phyloP scores from a whole-genome alignment of 2,113 vertebrate genomes.

The Podarcis muralis region DNA sequence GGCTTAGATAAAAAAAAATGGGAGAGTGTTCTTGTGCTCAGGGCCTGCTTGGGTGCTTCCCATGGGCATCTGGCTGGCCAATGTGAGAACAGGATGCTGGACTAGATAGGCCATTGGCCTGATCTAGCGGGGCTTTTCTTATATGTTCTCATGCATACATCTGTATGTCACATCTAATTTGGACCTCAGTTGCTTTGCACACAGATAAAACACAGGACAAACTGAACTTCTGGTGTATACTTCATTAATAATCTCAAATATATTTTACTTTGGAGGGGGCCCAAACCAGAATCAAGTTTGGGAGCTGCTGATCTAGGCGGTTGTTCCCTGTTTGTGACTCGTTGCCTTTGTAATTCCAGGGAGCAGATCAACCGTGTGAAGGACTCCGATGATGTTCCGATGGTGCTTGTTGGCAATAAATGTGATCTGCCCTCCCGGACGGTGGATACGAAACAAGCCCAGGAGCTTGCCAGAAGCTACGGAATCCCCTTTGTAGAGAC shows the following conservation, averaged over 20 bases:
- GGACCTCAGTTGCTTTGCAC: not conserved
- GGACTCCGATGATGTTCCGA: slow-evolving; percentile 86
- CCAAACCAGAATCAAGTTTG: not conserved
- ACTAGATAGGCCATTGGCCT: no score
- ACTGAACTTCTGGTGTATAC: not conserved
- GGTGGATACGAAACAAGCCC: slow-evolving; percentile 81
- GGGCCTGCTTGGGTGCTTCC: no score
- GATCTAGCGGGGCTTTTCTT: no score
- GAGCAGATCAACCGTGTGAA: slow-evolving; percentile 90
- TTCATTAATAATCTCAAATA: not conserved
- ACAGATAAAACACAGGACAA: not conserved
- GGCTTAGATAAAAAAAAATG: not conserved
- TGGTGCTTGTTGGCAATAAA: slow-evolving; percentile 86
- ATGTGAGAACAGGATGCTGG: no score
- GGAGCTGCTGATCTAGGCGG: not conserved
- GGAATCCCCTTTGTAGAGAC: slow-evolving; percentile 87
- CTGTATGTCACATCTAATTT: not conserved
- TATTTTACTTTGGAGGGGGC: not conserved
- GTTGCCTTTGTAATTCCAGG: slow-evolving; percentile 55
- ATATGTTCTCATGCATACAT: not conserved
- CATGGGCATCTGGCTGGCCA: no score
- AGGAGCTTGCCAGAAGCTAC: slow-evolving; percentile 82
- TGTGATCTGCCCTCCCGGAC: slow-evolving; percentile 82
- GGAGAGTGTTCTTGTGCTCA: no score
- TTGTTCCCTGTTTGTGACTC: not conserved